Evolutionary conservation across 2,797 vertebrate genomes (phyloP).

Genomic region (Oceanodroma leucorhoa): DNA sequence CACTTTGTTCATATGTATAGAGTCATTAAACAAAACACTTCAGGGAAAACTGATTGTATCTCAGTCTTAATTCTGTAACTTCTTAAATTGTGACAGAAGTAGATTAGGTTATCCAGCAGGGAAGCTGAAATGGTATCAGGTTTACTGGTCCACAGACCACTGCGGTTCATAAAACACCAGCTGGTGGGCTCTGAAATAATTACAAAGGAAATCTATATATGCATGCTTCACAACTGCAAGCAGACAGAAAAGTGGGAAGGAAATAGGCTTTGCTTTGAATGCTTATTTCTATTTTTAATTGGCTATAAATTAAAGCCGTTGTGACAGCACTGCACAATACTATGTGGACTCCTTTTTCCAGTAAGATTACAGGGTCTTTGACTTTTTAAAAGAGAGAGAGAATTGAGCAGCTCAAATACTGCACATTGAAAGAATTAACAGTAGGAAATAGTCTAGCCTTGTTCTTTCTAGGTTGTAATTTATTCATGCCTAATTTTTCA

Average conservation of each 20-base stretch:
- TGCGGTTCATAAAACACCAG: neutral
- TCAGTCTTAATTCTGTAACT: neutral
- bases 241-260: neutral
- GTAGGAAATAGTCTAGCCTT: neutral
- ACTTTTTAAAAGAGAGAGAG: neutral
- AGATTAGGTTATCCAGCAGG: neutral
- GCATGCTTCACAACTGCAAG: neutral
- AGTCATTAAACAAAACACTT: conserved; percentile 3
- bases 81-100: neutral
- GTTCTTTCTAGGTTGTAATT: neutral
- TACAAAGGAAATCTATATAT: neutral
- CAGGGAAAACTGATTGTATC: neutral
- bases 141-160: neutral
- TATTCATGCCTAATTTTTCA: conserved; percentile 9
- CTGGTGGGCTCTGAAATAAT: neutral
- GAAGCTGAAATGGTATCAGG: conserved; percentile 11
- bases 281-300: conserved; percentile 24
- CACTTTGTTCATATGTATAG: neutral
- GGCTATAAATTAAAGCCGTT: neutral
- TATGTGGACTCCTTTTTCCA: neutral
- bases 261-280: neutral
- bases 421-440: neutral
- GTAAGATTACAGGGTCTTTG: neutral
- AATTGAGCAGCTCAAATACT: neutral
- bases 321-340: neutral